Evolutionary conservation across 2,888 invertebrate species (phyloP).

Genomic region (Sarcophaga carnaria): DNA sequence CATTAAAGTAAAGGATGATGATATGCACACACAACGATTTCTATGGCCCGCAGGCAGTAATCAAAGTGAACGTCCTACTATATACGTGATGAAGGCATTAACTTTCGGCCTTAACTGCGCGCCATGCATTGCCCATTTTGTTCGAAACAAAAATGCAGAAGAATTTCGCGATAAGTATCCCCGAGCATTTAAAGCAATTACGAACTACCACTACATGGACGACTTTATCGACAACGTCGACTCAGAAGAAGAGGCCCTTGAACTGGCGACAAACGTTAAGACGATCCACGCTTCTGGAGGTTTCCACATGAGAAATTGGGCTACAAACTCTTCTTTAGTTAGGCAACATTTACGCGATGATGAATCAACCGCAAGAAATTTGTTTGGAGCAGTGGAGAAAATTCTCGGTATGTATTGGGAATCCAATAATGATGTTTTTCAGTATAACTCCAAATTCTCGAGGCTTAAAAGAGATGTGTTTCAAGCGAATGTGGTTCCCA

Average conservation of each 20-base stretch:
- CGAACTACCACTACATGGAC: conserved; percentile 25
- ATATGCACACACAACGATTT: conserved; percentile 30
- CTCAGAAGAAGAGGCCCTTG: conserved; percentile 1
- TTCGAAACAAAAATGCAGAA: conserved; percentile 22
- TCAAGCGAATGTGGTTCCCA: neutral
- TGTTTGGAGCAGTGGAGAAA: neutral
- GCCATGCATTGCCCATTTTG: conserved; percentile 41
- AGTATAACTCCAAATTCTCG: conserved; percentile 32
- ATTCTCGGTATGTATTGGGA: conserved; percentile 8
- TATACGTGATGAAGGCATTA: conserved; percentile 38
- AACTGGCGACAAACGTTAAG: neutral
- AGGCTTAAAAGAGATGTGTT: conserved; percentile 16
- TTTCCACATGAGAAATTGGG: conserved; percentile 13
- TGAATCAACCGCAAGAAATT: conserved; percentile 1
- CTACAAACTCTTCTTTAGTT: neutral
- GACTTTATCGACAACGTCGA: conserved; percentile 30
- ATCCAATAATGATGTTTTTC: conserved; percentile 22
- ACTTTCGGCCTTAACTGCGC: conserved; percentile 41
- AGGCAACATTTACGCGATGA: too few relatives aligned
- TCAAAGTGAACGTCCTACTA: neutral
- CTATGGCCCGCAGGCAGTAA: neutral
- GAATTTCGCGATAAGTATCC: conserved; percentile 24
- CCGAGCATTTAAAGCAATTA: neutral
- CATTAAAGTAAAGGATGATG: conserved; percentile 32
- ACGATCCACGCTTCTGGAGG: conserved; percentile 10